Conservation (phyloP, 2,113 vertebrate species). For the Uria aalge region DNA sequence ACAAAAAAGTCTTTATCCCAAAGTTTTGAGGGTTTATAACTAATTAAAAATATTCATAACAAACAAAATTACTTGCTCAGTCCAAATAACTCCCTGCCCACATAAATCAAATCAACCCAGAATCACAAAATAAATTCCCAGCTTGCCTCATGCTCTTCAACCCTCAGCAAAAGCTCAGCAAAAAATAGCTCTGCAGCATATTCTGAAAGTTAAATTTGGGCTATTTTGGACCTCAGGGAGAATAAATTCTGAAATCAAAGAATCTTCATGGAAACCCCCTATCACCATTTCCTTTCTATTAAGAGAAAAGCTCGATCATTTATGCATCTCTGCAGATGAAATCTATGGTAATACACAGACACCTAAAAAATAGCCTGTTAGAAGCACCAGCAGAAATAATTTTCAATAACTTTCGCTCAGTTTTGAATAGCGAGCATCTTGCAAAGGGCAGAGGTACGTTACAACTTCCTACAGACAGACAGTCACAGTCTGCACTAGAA, state of each 20-base stretch:
- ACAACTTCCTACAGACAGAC: background rate
- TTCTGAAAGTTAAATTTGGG: constrained; percentile 62
- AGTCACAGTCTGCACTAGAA: background rate
- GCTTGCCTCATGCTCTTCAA: constrained; percentile 46
- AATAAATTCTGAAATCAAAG: constrained; percentile 68
- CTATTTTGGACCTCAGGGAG: constrained; percentile 63
- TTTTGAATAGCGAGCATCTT: background rate
- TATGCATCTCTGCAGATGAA: constrained; percentile 41
- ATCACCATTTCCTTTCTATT: constrained; percentile 58
- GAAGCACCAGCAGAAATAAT: background rate
- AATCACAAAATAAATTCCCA: constrained; percentile 45
- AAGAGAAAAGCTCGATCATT: constrained; percentile 12
- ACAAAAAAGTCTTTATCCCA: constrained; percentile 18
- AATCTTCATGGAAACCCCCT: constrained; percentile 54
- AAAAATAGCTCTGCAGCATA: constrained; percentile 55
- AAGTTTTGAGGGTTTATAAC: constrained; percentile 30
- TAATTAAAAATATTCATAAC: constrained; percentile 55
- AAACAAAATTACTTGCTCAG: constrained; percentile 52
- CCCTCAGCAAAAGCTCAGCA: constrained; percentile 54
- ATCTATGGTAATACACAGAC: background rate
- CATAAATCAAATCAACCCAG: constrained; percentile 60
- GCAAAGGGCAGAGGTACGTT: background rate
- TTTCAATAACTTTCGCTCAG: background rate
- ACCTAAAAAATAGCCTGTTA: background rate
- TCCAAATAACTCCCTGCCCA: constrained; percentile 54